Evolutionary conservation across 2,113 vertebrate genomes (phyloP).

Genomic region (Cervus canadensis): DNA sequence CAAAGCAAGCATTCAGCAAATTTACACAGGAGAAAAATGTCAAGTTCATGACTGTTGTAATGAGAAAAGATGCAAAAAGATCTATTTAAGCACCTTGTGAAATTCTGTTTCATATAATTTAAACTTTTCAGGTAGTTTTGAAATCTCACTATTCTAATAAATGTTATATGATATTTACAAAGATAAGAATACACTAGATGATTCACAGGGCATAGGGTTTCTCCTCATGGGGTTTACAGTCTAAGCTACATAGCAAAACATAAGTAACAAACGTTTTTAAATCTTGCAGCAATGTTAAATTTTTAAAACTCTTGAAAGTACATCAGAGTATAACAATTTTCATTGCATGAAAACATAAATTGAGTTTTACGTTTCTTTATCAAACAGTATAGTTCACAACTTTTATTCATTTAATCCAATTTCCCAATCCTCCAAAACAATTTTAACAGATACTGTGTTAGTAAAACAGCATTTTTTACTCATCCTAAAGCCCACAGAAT

Average conservation of each 20-base stretch:
- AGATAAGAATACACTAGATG: not conserved
- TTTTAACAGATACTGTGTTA: not conserved
- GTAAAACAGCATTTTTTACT: not conserved
- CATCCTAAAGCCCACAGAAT: not conserved
- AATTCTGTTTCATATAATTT: conserved; percentile 12
- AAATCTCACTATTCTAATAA: conserved; percentile 38
- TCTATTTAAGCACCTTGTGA: not conserved
- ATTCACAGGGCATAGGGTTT: not conserved
- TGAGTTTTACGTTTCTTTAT: not conserved
- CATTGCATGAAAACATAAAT: not conserved
- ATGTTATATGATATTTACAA: not conserved
- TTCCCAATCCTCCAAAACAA: not conserved
- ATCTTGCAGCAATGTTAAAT: not conserved
- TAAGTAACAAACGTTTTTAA: not conserved
- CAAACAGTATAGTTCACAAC: not conserved
- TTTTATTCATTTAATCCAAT: conserved; percentile 6
- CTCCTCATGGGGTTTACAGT: not conserved
- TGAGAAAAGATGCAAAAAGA: conserved; percentile 37
- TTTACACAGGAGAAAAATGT: conserved; percentile 43
- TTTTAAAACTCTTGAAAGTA: conserved; percentile 22
- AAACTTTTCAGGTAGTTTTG: conserved; percentile 27
- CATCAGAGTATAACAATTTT: conserved; percentile 8
- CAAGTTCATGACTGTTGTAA: conserved; percentile 12
- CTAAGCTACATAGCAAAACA: not conserved
- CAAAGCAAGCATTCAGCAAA: conserved; percentile 40